phyloP scores from a whole-genome alignment of 2,797 vertebrate genomes.

The Gymnoscopelus microlampas region DNA sequence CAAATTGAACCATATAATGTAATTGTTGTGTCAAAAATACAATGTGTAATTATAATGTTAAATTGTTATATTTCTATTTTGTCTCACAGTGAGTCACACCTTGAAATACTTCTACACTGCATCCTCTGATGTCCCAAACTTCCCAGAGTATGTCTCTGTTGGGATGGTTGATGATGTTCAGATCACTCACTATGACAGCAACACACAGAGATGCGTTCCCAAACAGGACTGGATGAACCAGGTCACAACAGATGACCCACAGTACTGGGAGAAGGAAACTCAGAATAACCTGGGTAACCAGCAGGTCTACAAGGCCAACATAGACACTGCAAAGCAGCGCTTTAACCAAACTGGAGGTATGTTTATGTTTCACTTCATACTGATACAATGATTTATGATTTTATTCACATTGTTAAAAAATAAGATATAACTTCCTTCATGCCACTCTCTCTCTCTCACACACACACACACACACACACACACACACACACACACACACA shows the following conservation, averaged over 20 bases:
- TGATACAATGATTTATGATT: conserved; percentile 11
- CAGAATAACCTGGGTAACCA: rapidly evolving
- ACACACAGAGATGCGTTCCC: background rate
- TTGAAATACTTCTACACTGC: conserved; percentile 48
- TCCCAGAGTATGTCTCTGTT: conserved; percentile 67
- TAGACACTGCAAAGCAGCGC: background rate
- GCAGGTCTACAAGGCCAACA: background rate
- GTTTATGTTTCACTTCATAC: conserved; percentile 24
- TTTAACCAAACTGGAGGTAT: conserved; percentile 73
- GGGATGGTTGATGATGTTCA: conserved; percentile 33
- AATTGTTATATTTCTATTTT: background rate
- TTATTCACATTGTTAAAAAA: background rate
- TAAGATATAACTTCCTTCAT: background rate
- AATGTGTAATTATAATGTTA: too few relatives aligned
- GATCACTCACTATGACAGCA: conserved; percentile 34
- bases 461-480: too few relatives aligned
- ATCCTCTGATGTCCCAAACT: conserved; percentile 35
- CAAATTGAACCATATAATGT: too few relatives aligned
- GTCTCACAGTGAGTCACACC: conserved; percentile 50
- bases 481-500: too few relatives aligned
- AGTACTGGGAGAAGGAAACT: conserved; percentile 18
- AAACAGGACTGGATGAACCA: conserved; percentile 60
- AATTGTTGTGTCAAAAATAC: too few relatives aligned
- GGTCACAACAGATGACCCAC: background rate
- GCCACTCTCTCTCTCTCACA: background rate